Base-by-base conservation (phyloP, 2,888 invertebrate species). In the Drepanosiphum platanoidis region DNA sequence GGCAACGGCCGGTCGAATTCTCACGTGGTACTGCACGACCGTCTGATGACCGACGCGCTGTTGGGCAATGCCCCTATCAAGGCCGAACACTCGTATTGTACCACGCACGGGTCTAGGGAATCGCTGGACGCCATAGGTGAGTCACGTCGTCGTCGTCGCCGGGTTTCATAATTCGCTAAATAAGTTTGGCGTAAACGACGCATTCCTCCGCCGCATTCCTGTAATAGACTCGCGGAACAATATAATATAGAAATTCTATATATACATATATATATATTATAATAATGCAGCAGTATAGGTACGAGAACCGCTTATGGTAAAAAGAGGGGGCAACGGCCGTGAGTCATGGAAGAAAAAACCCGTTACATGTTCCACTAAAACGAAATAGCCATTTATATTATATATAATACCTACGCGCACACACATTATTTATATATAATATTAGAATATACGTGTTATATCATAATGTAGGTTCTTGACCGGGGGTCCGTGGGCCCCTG, bases 71-170 rank as follows among this genome's bases (percentile, higher is more conserved):
- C 90, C 79, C 96, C 96, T 88, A 97, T 97, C 90, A 96, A 97
- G 91, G 94, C 95, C 87, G 97, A 97, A 90, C 97, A 97, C 92
- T 96, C 96, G 87, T 97, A 97, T 92, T 97, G 96, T 90, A 89
- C 91, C 39, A 88, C 90, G 36, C 86, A 86, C 75, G 83, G 83
- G 36, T 84, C 83, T 36, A 66, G 75, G 30, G 83, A 84, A 68
- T 84, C 83, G 52, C 18, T 84, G 75, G 66, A 75, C 75, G 81
- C 83, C 22, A 84, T 84, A 34, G 83, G 83, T 84, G 83, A 84
- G 83, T 84, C 61, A 83, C 72, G 58, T 52, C 42, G 27, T 18
- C 66, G 15, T 52, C 18, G 22, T 27, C 79, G 68, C 7, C 52
- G 52, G n/a, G 34, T 46, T 32, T 80, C 68, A 52, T 80, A 80